Conservation (phyloP, 2,113 vertebrate species). For the Pantherophis guttatus region DNA sequence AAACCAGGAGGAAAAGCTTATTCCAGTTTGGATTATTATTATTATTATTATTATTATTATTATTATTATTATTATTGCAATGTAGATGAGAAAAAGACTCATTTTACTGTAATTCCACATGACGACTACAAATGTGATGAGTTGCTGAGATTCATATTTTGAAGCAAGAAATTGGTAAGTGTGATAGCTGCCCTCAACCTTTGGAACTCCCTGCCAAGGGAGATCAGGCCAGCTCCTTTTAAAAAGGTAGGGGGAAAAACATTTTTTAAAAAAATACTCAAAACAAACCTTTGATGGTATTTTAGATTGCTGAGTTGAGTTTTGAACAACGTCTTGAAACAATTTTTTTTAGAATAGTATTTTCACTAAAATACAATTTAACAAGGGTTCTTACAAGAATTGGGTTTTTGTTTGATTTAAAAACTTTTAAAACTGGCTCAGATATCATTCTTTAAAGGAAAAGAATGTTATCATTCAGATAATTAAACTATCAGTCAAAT, state of each 20-base stretch:
- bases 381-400: not conserved
- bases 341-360: not conserved
- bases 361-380: not conserved
- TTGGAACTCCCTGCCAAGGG: not conserved
- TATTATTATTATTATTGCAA: not conserved
- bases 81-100: not conserved
- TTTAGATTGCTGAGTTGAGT: not conserved
- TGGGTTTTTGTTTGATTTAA: not conserved
- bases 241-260: not conserved
- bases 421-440: not conserved
- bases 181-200: not conserved
- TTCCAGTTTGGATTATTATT: not conserved
- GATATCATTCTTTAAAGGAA: not conserved
- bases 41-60: not conserved
- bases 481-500: not conserved
- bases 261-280: not conserved
- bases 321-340: not conserved
- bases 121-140: not conserved
- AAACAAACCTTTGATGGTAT: not conserved
- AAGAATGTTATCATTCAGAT: not conserved
- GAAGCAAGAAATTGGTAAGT: not conserved
- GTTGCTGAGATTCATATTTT: not conserved
- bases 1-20: not conserved
- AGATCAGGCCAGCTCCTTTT: not conserved
- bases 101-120: not conserved